A percentile compares a stretch with the other conserved stretches of the same genome.
These are phyloP conservation scores for Alouatta caraya DNA, from an alignment of 2,797 vertebrate genomes.

Conservation along the genomic window DNA sequence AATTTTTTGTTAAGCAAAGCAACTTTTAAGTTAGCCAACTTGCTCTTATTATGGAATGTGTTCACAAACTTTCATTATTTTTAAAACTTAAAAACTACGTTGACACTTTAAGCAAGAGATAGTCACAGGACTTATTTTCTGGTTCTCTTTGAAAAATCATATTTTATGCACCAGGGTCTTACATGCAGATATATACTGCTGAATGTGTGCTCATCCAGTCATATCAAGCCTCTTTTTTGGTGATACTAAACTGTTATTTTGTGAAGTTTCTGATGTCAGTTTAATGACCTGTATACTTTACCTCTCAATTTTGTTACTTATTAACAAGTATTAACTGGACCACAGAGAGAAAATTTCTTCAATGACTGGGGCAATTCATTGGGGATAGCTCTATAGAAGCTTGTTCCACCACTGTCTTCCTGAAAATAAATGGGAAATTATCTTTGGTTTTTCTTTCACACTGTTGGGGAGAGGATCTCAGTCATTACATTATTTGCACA, in stretches of 20 bases:
- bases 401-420: not conserved
- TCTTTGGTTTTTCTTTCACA: not conserved
- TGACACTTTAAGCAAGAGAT: not conserved
- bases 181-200: not conserved
- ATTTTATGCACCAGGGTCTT: not conserved
- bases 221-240: not conserved
- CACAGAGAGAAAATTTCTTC: not conserved
- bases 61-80: slow-evolving; percentile 32
- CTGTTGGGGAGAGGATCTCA: not conserved
- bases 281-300: not conserved
- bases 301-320: slow-evolving; percentile 21
- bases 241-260: slow-evolving; percentile 12
- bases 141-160: not conserved
- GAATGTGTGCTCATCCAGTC: not conserved
- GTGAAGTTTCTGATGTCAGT: not conserved
- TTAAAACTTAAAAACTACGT: not conserved
- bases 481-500: not conserved
- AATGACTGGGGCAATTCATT: not conserved
- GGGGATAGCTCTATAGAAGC: not conserved
- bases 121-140: not conserved
- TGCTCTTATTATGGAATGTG: not conserved
- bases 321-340: not conserved
- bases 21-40: not conserved
- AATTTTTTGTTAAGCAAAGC: not conserved
- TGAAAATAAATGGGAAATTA: not conserved